Evolutionary conservation across 2,797 vertebrate genomes (phyloP).

Genomic region (Anolis apletophallus): DNA sequence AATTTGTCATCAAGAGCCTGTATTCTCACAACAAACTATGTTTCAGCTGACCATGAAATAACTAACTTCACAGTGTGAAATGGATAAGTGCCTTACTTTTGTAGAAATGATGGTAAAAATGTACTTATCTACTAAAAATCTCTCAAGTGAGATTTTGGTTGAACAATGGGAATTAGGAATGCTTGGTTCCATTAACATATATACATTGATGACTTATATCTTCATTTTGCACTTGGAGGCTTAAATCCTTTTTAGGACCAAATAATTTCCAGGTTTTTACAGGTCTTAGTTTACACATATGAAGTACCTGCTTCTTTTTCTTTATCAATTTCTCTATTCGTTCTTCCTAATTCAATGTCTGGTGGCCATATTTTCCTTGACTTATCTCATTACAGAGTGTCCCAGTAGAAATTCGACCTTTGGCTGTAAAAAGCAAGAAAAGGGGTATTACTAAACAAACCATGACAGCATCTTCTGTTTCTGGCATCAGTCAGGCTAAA

Average conservation of each 20-base stretch:
- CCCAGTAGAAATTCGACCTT: conserved; percentile 82
- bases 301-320: neutral
- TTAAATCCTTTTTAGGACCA: neutral
- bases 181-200: neutral
- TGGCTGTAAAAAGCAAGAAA: conserved; percentile 83
- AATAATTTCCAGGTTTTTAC: neutral
- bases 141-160: neutral
- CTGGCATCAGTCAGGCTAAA: conserved; percentile 77
- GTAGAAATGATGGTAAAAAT: neutral
- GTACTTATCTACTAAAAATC: neutral
- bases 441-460: conserved; percentile 82
- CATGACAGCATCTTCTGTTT: neutral
- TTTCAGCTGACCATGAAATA: neutral
- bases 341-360: conserved; percentile 54
- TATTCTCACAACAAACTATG: neutral
- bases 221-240: neutral
- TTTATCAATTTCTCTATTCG: neutral
- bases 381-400: conserved; percentile 80
- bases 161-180: neutral
- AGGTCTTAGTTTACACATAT: neutral
- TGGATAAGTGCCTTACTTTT: neutral
- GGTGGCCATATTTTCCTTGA: conserved; percentile 70
- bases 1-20: neutral
- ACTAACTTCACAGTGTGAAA: neutral
- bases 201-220: neutral